A percentile compares a stretch with the other conserved stretches of the same genome.
These are phyloP conservation scores for Brachyopa scutellaris DNA, from an alignment of 2,888 invertebrate genomes.

Conservation along the genomic window DNA sequence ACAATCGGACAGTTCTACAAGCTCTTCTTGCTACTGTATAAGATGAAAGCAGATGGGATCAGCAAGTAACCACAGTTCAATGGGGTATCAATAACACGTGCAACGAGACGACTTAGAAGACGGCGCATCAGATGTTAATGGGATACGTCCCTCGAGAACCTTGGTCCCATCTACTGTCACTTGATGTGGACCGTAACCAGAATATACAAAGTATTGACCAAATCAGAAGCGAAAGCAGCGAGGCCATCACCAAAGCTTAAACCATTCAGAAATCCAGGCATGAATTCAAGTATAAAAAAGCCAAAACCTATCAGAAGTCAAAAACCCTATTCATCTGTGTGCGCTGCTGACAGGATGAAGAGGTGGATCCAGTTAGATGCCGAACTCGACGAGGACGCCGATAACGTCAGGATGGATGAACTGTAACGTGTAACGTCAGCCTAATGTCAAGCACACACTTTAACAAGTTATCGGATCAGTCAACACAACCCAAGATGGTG, in stretches of 20 bases:
- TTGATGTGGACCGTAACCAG: background rate
- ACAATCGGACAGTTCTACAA: too few relatives aligned
- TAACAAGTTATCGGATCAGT: too few relatives aligned
- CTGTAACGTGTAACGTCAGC: too few relatives aligned
- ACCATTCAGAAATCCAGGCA: background rate
- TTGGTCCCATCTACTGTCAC: too few relatives aligned
- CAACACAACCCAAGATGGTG: too few relatives aligned
- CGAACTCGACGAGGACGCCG: too few relatives aligned
- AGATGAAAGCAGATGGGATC: conserved; percentile 6
- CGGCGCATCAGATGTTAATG: conserved; percentile 5
- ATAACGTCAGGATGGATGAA: too few relatives aligned
- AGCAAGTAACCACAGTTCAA: background rate
- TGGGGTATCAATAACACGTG: conserved; percentile 32
- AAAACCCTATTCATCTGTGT: too few relatives aligned
- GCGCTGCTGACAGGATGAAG: too few relatives aligned
- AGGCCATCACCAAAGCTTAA: background rate
- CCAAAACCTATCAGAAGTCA: background rate
- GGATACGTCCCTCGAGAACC: conserved; percentile 13
- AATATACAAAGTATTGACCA: background rate
- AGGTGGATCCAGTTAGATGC: too few relatives aligned
- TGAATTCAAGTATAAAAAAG: background rate
- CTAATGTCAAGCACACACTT: too few relatives aligned
- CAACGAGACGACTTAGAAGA: conserved; percentile 8
- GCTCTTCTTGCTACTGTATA: background rate
- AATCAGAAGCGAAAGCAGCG: background rate